phyloP scores from a whole-genome alignment of 2,888 invertebrate species.

The Lasioglossum zephyrum region DNA sequence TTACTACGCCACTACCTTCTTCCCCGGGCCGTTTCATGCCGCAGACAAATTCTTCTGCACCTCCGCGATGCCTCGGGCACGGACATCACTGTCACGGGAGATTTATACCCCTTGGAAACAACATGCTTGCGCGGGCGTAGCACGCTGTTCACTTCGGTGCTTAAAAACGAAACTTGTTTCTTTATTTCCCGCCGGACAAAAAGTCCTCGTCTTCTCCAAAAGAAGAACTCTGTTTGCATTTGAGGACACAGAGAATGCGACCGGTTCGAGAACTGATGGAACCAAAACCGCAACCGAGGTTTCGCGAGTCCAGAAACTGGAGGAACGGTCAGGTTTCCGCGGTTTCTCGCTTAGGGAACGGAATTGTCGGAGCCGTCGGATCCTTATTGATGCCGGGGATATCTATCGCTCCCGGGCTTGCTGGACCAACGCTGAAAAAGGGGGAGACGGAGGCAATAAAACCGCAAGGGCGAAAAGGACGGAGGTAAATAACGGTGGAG shows the following conservation, averaged over 20 bases:
- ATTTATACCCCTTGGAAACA: slow-evolving; percentile 75
- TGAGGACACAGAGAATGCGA: background rate
- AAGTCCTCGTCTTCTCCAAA: background rate
- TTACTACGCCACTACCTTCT: slow-evolving; percentile 62
- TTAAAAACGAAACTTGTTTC: slow-evolving; percentile 50
- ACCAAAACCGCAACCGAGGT: background rate
- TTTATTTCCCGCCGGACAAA: slow-evolving; percentile 34
- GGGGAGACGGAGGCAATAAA: slow-evolving; percentile 71
- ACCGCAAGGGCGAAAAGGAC: slow-evolving; percentile 74
- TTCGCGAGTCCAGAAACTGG: background rate
- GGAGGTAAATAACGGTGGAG: slow-evolving; percentile 80
- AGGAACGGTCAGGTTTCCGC: slow-evolving; percentile 12
- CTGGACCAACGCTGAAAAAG: slow-evolving; percentile 70
- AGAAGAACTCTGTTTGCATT: background rate
- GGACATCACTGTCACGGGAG: slow-evolving; percentile 79
- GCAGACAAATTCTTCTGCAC: slow-evolving; percentile 61
- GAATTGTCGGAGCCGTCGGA: slow-evolving; percentile 62
- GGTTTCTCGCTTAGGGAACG: slow-evolving; percentile 34
- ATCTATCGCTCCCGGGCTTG: slow-evolving; percentile 79
- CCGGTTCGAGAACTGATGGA: background rate
- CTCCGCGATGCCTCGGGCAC: slow-evolving; percentile 65
- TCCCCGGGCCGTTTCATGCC: slow-evolving; percentile 48
- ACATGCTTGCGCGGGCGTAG: slow-evolving; percentile 57
- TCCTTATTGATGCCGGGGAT: slow-evolving; percentile 75
- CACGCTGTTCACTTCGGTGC: slow-evolving; percentile 54